phyloP scores from a whole-genome alignment of 2,888 invertebrate species.

The Chrysolina haemoptera region DNA sequence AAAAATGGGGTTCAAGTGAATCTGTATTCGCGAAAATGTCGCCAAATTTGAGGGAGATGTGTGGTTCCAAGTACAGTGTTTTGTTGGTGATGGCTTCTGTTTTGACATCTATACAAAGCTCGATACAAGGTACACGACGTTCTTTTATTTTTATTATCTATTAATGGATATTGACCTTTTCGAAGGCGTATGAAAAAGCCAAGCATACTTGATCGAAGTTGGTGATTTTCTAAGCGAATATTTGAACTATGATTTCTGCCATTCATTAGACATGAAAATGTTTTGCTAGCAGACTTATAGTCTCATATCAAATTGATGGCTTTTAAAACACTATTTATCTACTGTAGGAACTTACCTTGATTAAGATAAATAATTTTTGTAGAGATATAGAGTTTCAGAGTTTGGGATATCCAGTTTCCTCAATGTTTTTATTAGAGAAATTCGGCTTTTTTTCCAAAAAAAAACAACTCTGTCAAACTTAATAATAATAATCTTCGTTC shows the following conservation, averaged over 20 bases:
- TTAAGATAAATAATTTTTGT: background rate
- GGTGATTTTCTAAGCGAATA: background rate
- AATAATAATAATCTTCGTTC: no score
- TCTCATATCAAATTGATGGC: conserved; percentile 11
- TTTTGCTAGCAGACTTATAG: background rate
- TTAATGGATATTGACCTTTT: conserved; percentile 24
- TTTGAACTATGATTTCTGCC: background rate
- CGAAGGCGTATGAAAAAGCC: conserved; percentile 9
- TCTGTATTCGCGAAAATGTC: conserved; percentile 57
- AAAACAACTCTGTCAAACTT: no score
- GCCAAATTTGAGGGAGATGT: conserved; percentile 54
- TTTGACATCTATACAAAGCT: conserved; percentile 61
- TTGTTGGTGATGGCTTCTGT: conserved; percentile 62
- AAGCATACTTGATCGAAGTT: background rate
- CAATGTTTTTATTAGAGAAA: no score
- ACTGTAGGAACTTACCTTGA: background rate
- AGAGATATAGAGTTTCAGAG: no score
- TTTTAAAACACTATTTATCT: conserved; percentile 1
- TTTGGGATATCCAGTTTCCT: background rate
- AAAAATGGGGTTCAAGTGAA: conserved; percentile 37
- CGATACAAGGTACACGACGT: conserved; percentile 40
- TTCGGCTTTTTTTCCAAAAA: no score
- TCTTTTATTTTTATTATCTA: conserved; percentile 38
- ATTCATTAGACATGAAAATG: background rate
- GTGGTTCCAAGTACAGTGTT: conserved; percentile 57